phyloP scores from a whole-genome alignment of 2,797 vertebrate genomes.

The Gymnopithys bicolor region DNA sequence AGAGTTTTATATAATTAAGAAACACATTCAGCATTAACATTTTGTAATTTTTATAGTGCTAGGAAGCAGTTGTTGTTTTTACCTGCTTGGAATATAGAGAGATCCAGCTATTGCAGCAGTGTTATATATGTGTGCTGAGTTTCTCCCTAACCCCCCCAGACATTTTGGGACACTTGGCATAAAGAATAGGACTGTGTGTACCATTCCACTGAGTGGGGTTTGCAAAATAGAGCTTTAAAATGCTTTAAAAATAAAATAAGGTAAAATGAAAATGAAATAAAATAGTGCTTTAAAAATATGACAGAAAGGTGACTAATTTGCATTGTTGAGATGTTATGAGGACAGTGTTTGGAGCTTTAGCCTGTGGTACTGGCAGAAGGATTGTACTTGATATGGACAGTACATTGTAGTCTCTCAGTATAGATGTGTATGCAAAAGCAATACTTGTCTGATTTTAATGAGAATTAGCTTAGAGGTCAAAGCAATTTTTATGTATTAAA shows the following conservation, averaged over 20 bases:
- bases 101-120: slow-evolving; percentile 12
- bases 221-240: neutral
- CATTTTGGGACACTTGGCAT: slow-evolving; percentile 19
- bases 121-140: neutral
- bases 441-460: slow-evolving; percentile 3
- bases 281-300: neutral
- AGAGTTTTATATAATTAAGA: slow-evolving; percentile 72
- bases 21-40: slow-evolving; percentile 42
- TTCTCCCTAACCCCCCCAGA: neutral
- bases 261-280: neutral
- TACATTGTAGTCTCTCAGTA: neutral
- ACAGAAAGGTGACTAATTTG: neutral
- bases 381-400: neutral
- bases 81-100: neutral
- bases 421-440: neutral
- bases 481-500: slow-evolving; percentile 36
- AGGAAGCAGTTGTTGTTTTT: slow-evolving; percentile 35
- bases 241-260: neutral
- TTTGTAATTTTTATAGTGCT: slow-evolving; percentile 37
- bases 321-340: neutral
- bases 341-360: neutral
- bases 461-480: slow-evolving; percentile 27
- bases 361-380: neutral
- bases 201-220: neutral
- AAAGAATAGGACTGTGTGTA: neutral